These are phyloP conservation scores for Caenorhabditis imperialis DNA, from an alignment of 2,888 invertebrate species.

Conservation along the genomic window DNA sequence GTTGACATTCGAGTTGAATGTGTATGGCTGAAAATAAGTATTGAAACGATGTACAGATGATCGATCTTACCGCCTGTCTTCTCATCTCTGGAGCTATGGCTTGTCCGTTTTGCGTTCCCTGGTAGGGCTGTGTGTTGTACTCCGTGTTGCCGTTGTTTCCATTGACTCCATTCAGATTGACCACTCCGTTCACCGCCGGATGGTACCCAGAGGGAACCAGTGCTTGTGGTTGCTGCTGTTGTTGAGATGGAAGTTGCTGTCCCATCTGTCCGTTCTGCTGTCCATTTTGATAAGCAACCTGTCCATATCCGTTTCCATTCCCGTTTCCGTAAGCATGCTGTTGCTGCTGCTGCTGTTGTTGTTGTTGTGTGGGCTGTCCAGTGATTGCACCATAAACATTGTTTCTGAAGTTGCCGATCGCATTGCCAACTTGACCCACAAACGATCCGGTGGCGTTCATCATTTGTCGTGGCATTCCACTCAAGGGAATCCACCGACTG, in stretches of 20 bases:
- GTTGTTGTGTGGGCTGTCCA: slow-evolving; percentile 13
- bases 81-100: slow-evolving; percentile 24
- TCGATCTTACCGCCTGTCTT: slow-evolving; percentile 22
- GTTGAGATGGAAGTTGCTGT: background rate
- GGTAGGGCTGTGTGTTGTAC: slow-evolving; percentile 42
- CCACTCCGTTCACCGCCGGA: slow-evolving; percentile 57
- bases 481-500: slow-evolving; percentile 51
- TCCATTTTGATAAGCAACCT: slow-evolving; percentile 13
- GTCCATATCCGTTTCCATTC: background rate
- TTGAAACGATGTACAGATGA: no score
- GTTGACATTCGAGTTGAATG: slow-evolving; percentile 35
- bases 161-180: slow-evolving; percentile 60
- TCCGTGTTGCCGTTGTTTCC: slow-evolving; percentile 54
- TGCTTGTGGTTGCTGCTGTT: slow-evolving; percentile 10
- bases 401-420: slow-evolving; percentile 22
- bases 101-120: slow-evolving; percentile 13
- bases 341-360: slow-evolving; percentile 23
- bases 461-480: slow-evolving; percentile 38
- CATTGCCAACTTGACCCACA: slow-evolving; percentile 43
- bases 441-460: slow-evolving; percentile 43
- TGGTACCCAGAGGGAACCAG: slow-evolving; percentile 40
- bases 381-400: slow-evolving; percentile 36
- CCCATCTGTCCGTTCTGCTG: background rate
- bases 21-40: slow-evolving; percentile 22
- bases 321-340: slow-evolving; percentile 21